These are phyloP conservation scores for Equus quagga DNA, from an alignment of 2,113 vertebrate species.

Conservation along the genomic window DNA sequence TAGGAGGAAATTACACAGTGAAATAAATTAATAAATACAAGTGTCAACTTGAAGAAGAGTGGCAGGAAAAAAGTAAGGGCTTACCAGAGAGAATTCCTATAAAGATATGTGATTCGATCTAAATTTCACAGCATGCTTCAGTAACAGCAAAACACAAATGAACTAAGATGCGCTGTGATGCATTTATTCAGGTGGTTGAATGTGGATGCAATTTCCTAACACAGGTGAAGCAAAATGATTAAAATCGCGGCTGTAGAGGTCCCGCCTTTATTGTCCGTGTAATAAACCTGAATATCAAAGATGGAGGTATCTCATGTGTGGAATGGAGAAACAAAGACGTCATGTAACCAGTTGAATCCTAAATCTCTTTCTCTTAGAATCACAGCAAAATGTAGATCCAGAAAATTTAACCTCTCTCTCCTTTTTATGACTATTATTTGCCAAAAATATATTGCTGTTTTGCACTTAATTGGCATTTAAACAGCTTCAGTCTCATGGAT, in stretches of 20 bases:
- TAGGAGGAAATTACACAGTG: not conserved
- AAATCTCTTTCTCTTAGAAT: not conserved
- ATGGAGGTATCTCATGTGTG: not conserved
- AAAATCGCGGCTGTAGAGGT: not conserved
- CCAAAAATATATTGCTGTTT: not conserved
- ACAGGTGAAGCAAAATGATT: no score
- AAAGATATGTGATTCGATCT: not conserved
- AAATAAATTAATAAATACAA: not conserved
- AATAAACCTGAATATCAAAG: not conserved
- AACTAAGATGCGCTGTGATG: not conserved
- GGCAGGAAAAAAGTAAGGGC: not conserved
- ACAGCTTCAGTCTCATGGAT: not conserved
- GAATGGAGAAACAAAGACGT: not conserved
- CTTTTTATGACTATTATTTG: not conserved
- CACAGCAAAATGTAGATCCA: not conserved
- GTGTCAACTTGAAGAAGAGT: not conserved
- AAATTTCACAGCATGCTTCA: not conserved
- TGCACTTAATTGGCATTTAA: not conserved
- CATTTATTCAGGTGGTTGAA: conserved; percentile 17
- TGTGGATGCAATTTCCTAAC: not conserved
- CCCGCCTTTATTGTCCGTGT: not conserved
- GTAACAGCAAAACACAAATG: not conserved
- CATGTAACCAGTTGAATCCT: not conserved
- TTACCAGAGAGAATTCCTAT: not conserved
- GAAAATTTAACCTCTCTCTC: not conserved